These are phyloP conservation scores for Drosophila ironensis DNA, from an alignment of 1,140 invertebrate genomes.

Conservation along the genomic window DNA sequence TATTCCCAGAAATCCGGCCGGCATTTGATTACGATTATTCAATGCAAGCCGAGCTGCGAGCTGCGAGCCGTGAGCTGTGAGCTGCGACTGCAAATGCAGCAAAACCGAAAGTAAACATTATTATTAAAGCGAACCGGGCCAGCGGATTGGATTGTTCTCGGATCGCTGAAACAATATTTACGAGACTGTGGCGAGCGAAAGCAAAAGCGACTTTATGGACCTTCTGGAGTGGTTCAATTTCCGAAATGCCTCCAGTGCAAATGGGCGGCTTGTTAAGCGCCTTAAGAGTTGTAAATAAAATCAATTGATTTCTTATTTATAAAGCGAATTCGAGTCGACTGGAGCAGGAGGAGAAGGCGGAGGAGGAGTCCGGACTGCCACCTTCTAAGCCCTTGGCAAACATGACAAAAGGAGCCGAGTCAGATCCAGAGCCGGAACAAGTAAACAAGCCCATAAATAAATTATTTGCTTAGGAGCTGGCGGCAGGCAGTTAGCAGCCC, in stretches of 20 bases:
- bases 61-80: not conserved
- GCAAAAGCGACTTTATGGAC: conserved; percentile 3
- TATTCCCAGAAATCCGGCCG: conserved; percentile 27
- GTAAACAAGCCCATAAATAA: conserved; percentile 78
- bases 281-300: conserved; percentile 76
- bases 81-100: conserved; percentile 16
- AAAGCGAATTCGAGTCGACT: conserved; percentile 50
- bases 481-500: not conserved
- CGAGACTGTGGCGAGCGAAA: not conserved
- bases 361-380: conserved; percentile 22
- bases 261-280: conserved; percentile 57
- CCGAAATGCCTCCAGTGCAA: conserved; percentile 16
- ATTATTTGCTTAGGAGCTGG: conserved; percentile 68
- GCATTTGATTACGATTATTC: conserved; percentile 36
- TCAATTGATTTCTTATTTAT: conserved; percentile 79
- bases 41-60: too few relatives aligned
- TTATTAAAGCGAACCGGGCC: conserved; percentile 30
- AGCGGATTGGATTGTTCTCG: conserved; percentile 8
- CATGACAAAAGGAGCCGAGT: conserved; percentile 39
- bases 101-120: conserved; percentile 43
- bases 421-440: conserved; percentile 42
- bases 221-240: conserved; percentile 39
- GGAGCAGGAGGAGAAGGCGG: not conserved
- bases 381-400: conserved; percentile 69
- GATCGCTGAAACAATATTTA: conserved; percentile 50